phyloP scores from a whole-genome alignment of 2,888 invertebrate genomes.

The Erpobdella octoculata region DNA sequence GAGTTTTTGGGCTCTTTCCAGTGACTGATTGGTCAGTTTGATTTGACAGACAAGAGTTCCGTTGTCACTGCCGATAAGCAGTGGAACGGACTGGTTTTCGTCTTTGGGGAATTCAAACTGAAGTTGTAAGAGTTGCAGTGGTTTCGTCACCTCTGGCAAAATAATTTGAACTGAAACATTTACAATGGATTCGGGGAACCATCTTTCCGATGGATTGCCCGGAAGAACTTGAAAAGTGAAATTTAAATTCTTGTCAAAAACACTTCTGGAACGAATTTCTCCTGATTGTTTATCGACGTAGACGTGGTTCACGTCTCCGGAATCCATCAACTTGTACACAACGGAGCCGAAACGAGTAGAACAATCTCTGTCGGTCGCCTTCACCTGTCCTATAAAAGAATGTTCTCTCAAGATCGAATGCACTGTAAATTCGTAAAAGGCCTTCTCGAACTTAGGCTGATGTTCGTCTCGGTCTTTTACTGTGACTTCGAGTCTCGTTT shows the following conservation, averaged over 20 bases:
- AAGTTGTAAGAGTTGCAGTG: not conserved
- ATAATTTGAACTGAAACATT: not conserved
- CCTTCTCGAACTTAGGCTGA: conserved; percentile 8
- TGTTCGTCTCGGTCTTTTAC: conserved; percentile 19
- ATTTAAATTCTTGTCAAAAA: not conserved
- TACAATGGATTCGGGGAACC: not conserved
- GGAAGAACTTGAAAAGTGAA: conserved; percentile 4
- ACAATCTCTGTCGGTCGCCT: conserved; percentile 15
- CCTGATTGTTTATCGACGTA: not conserved
- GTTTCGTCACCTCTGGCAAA: not conserved
- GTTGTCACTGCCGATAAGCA: not conserved
- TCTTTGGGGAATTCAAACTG: conserved; percentile 4
- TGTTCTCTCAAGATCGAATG: not conserved
- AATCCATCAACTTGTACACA: not conserved
- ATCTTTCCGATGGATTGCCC: conserved; percentile 4
- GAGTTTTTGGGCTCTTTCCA: not conserved
- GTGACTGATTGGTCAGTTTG: not conserved
- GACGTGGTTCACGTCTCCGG: not conserved
- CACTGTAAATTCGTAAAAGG: conserved; percentile 1
- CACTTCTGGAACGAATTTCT: not conserved
- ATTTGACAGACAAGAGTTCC: not conserved
- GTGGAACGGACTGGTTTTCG: not conserved
- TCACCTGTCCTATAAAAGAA: conserved; percentile 1
- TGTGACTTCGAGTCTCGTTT: conserved; percentile 6
- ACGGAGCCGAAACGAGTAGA: not conserved